Evolutionary conservation across 2,888 invertebrate genomes (phyloP).

Genomic region (Lysandra coridon): DNA sequence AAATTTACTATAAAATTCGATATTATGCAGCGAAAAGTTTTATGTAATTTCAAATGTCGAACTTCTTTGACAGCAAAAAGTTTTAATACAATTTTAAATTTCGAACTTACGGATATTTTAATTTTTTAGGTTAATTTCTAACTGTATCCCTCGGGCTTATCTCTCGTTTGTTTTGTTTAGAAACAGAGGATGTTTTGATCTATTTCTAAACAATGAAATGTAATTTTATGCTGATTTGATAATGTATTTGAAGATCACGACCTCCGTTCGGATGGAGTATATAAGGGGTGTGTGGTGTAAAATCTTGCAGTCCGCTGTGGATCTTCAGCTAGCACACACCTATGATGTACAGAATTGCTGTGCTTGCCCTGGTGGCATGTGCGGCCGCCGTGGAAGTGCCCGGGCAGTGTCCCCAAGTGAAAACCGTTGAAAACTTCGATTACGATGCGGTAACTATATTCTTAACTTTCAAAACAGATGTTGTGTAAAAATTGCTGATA

Average conservation of each 20-base stretch:
- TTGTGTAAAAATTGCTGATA: too few relatives aligned
- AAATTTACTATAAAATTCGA: too few relatives aligned
- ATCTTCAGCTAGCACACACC: constrained; percentile 24
- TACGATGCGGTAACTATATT: constrained; percentile 48
- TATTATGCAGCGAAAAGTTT: background rate
- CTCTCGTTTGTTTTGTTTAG: background rate
- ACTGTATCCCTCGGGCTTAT: background rate
- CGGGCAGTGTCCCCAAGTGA: constrained; percentile 54
- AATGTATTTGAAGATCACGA: constrained; percentile 56
- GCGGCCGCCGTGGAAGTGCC: constrained; percentile 5
- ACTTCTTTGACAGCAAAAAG: background rate
- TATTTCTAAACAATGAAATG: background rate
- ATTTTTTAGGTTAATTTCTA: background rate
- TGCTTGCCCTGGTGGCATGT: constrained; percentile 52
- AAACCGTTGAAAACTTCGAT: constrained; percentile 62
- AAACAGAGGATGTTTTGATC: background rate
- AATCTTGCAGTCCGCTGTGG: constrained; percentile 47
- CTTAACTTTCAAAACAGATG: too few relatives aligned
- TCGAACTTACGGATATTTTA: background rate
- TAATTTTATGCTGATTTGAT: constrained; percentile 6
- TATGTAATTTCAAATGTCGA: background rate
- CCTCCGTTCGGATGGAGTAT: constrained; percentile 55
- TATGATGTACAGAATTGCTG: constrained; percentile 55
- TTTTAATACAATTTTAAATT: background rate
- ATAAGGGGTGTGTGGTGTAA: constrained; percentile 50